phyloP scores from a whole-genome alignment of 1,140 invertebrate genomes.

The Drosophila mojavensis region DNA sequence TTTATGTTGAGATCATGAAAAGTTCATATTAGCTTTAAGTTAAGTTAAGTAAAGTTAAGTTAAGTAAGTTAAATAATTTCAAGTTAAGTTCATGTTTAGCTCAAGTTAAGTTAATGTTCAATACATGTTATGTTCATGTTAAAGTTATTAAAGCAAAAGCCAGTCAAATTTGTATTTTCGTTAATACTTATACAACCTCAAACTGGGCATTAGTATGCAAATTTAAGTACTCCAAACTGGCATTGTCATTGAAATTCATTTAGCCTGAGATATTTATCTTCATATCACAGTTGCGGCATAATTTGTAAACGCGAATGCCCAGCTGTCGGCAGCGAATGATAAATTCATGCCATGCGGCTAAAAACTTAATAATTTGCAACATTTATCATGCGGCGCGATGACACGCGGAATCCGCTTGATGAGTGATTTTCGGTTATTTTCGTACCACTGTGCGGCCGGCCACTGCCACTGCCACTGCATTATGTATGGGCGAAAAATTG shows the following conservation, averaged over 20 bases:
- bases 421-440: neutral
- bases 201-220: neutral
- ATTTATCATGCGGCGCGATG: constrained; percentile 23
- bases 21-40: no score
- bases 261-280: neutral
- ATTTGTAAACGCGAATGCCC: constrained; percentile 16
- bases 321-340: constrained; percentile 23
- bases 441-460: constrained; percentile 18
- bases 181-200: no score
- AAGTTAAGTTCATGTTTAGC: no score
- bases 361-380: constrained; percentile 9
- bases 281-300: constrained; percentile 19
- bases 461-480: no score
- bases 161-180: no score
- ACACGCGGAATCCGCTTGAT: constrained; percentile 4
- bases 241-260: neutral
- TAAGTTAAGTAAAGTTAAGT: no score
- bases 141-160: no score
- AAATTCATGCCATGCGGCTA: neutral
- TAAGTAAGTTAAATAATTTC: no score
- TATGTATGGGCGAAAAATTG: constrained; percentile 48
- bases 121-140: no score
- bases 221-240: neutral
- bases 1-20: no score
- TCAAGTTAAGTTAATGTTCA: no score